These are phyloP conservation scores for Eospalax fontanierii DNA, from an alignment of 2,797 vertebrate species.

Conservation along the genomic window DNA sequence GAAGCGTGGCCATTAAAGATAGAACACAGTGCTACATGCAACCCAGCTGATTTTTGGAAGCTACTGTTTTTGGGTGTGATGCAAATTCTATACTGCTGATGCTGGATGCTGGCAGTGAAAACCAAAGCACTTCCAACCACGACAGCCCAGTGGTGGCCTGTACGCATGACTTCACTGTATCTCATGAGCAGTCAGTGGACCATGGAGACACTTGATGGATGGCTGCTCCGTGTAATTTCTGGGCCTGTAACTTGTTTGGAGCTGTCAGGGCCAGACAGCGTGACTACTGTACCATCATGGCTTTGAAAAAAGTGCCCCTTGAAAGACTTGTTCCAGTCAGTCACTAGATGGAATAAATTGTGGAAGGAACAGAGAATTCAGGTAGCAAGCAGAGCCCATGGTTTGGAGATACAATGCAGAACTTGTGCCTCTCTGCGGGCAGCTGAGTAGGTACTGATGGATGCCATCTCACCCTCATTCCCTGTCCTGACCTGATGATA, in stretches of 20 bases:
- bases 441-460: neutral
- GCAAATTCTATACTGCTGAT: neutral
- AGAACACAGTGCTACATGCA: neutral
- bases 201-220: conserved; percentile 71
- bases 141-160: conserved; percentile 32
- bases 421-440: neutral
- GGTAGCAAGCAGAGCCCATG: conserved; percentile 15
- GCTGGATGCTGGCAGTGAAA: conserved; percentile 8
- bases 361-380: conserved; percentile 17
- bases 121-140: neutral
- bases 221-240: conserved; percentile 70
- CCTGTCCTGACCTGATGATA: neutral
- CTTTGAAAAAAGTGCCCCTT: conserved; percentile 79
- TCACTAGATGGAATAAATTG: conserved; percentile 64
- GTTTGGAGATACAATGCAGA: conserved; percentile 9
- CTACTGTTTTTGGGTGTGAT: neutral
- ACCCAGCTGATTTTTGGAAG: conserved; percentile 50
- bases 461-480: neutral
- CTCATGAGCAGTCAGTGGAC: conserved; percentile 43
- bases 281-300: conserved; percentile 65
- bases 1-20: neutral
- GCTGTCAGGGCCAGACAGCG: conserved; percentile 63
- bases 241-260: conserved; percentile 76
- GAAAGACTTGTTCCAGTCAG: conserved; percentile 68
- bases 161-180: conserved; percentile 58